Base-by-base conservation (phyloP, 2,888 invertebrate species). In the Anarsia innoxiella region DNA sequence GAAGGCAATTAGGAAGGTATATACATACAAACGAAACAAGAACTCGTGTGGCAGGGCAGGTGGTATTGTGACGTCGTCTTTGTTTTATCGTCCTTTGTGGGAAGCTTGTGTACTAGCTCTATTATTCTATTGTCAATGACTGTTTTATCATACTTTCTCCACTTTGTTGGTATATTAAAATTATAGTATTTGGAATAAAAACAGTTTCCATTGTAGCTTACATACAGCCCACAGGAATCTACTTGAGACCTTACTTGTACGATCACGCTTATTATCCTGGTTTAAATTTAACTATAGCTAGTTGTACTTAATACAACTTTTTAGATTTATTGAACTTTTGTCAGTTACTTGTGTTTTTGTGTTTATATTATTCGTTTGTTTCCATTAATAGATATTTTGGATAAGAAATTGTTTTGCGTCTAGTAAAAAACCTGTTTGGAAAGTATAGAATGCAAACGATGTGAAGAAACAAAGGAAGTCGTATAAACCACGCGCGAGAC, bases 381-480 rank as follows among this genome's bases (percentile, higher is more conserved):
- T n/a, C n/a, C n/a, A n/a, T n/a, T n/a, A n/a, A n/a, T n/a, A n/a
- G n/a, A n/a, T n/a, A n/a, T n/a, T n/a, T n/a, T n/a, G n/a, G n/a
- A n/a, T n/a, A n/a, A n/a, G n/a, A n/a, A n/a, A n/a, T n/a, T n/a
- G n/a, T n/a, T n/a, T n/a, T n/a, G n/a, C n/a, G n/a, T n/a, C n/a
- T n/a, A n/a, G n/a, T n/a, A n/a, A n/a, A n/a, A n/a, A n/a, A n/a
- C n/a, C n/a, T n/a, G n/a, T n/a, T n/a, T n/a, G n/a, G n/a, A n/a
- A n/a, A n/a, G 51, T 43, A 42, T 64, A 51, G 42, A 42, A 64
- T 65, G 61, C 63, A 59, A 63, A 62, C 59, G 64, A 68, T 66
- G 71, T 66, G 61, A 67, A 71, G 69, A 71, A 71, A 75, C 75
- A 73, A 76, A 75, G 76, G 76, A 75, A 77, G 70, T 69, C 66